Evolutionary conservation across 2,797 vertebrate genomes (phyloP).

Genomic region (Gymnothorax javanicus): DNA sequence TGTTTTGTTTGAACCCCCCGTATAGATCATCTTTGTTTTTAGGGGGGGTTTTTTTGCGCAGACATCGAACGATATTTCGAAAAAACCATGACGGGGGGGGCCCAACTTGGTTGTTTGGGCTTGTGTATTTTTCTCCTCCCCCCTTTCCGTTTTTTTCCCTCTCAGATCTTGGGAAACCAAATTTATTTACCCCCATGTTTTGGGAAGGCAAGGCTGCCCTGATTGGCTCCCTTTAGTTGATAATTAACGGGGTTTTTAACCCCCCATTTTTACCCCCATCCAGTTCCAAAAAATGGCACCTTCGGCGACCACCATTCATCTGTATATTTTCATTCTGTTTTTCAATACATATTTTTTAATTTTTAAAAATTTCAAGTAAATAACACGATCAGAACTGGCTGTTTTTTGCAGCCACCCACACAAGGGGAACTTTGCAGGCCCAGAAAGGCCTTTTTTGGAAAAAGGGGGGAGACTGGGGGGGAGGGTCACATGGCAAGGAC

Average conservation of each 20-base stretch:
- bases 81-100: no score
- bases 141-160: no score
- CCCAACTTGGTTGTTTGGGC: no score
- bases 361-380: slow-evolving; percentile 60
- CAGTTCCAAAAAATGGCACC: slow-evolving; percentile 33
- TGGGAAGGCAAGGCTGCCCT: slow-evolving; percentile 50
- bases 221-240: slow-evolving; percentile 38
- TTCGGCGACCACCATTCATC: slow-evolving; percentile 26
- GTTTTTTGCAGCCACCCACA: slow-evolving; percentile 47
- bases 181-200: no score
- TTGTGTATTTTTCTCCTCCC: no score
- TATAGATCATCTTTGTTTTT: background rate
- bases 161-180: no score
- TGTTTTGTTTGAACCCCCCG: no score
- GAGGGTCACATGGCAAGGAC: background rate
- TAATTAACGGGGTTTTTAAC: slow-evolving; percentile 18
- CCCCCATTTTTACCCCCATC: background rate
- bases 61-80: background rate
- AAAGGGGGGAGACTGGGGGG: slow-evolving; percentile 69
- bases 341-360: background rate
- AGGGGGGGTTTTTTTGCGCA: slow-evolving; percentile 29
- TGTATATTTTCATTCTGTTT: background rate
- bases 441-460: slow-evolving; percentile 82
- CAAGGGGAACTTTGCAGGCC: slow-evolving; percentile 49
- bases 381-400: slow-evolving; percentile 57